These are phyloP conservation scores for Synergus laeviventris DNA, from an alignment of 2,888 invertebrate genomes.

Conservation along the genomic window DNA sequence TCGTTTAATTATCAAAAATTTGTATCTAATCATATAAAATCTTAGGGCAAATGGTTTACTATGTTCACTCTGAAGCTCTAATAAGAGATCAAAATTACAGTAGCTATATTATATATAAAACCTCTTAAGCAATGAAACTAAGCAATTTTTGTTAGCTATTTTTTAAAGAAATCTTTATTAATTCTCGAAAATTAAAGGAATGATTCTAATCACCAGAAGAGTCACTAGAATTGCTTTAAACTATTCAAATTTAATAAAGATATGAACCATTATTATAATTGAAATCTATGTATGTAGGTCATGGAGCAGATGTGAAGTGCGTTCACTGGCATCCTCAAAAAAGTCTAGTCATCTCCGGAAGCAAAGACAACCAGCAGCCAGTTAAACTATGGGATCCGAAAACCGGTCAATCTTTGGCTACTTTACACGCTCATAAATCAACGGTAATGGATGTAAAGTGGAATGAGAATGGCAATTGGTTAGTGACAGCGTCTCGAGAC, in stretches of 20 bases:
- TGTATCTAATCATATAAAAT: too few species aligned
- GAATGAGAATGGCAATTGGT: conserved; percentile 99
- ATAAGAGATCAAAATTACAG: not conserved
- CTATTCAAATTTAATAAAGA: not conserved
- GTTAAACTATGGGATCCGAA: conserved; percentile 99
- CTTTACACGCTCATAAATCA: conserved; percentile 99
- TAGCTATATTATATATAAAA: too few species aligned
- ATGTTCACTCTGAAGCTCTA: not conserved
- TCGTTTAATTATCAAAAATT: too few species aligned
- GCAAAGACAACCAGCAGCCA: conserved; percentile 99
- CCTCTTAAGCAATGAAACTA: too few species aligned
- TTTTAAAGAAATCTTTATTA: not conserved
- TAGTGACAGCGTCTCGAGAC: conserved; percentile 98
- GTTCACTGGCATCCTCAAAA: conserved; percentile 99
- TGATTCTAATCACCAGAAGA: not conserved
- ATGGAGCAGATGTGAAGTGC: conserved; percentile 99
- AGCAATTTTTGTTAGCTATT: not conserved
- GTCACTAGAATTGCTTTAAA: not conserved
- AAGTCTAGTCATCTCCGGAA: conserved; percentile 96
- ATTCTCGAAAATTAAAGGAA: not conserved
- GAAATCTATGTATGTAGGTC: conserved; percentile 79
- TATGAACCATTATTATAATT: conserved; percentile 34
- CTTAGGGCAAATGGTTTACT: too few species aligned
- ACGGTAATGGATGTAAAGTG: conserved; percentile 99
- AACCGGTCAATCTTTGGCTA: conserved; percentile 95